Base-by-base conservation (phyloP, 2,888 invertebrate genomes). In the Xanthostigma xanthostigma region DNA sequence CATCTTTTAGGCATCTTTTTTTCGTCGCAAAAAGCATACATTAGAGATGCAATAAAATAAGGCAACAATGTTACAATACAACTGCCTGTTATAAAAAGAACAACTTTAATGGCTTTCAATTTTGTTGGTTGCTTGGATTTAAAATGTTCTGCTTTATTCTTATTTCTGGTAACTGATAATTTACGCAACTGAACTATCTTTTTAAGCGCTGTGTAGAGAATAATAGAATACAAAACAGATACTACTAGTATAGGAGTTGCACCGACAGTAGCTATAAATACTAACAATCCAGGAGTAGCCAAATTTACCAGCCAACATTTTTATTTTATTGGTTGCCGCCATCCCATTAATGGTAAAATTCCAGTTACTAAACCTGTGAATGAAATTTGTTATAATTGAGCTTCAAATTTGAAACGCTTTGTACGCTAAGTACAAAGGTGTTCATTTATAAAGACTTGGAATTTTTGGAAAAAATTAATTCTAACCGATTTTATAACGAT, bases 11-110 rank as follows among this genome's bases (percentile, higher is more conserved):
- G 70, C 0, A 62, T 66, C 2, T 63, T 54, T 53, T 72, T 67
- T 2, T 69, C 65, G 54, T 72, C 69, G 53, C 76, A 76, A 46
- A 72, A 67, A 1, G 72, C 73, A 57, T 71, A 78, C 51, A 75
- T 63, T 45, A 71, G 68, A 3, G 74, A 72, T 3, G 70, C 65
- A n/a, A 78, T 60, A 54, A 79, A 79, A 56, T 74, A 79, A 1
- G 79, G 80, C 36, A 72, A 64, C 80, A 80, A 80, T 0, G 79
- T 78, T 8, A 75, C 56, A 53, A 79, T 62, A 55, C 79, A 76
- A 56, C 76, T 74, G 2, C 75, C 73, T 1, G 76, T 73, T 12
- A 79, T 79, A 9, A 79, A 68, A 58, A 76, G 60, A 1, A 80
- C 79, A 13, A 80, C 71, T 55, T 74, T 74, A 8, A 79, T 71